These are phyloP conservation scores for Belgica antarctica DNA, from an alignment of 2,888 invertebrate genomes.

Conservation along the genomic window DNA sequence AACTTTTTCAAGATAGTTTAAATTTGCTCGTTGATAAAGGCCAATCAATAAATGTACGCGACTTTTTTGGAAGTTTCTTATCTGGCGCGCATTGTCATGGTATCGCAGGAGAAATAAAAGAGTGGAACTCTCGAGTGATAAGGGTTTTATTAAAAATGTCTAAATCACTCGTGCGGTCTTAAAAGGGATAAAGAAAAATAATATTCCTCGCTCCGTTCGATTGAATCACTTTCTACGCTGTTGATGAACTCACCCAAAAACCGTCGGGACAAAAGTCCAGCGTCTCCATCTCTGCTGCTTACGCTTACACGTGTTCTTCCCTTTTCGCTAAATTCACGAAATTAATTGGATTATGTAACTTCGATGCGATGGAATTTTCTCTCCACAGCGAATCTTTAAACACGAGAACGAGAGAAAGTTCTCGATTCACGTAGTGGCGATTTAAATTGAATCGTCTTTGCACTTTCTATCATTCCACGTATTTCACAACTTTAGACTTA, in stretches of 20 bases:
- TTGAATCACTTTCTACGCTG: not conserved
- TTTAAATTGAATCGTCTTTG: not conserved
- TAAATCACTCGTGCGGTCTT: too few relatives aligned
- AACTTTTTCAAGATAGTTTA: not conserved
- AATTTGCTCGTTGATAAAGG: not conserved
- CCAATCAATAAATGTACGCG: not conserved
- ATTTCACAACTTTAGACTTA: not conserved
- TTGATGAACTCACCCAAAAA: slow-evolving; percentile 28
- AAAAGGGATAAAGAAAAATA: too few relatives aligned
- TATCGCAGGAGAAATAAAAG: too few relatives aligned
- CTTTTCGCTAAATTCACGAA: not conserved
- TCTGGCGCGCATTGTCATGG: not conserved
- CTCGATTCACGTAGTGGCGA: not conserved
- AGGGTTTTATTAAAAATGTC: not conserved
- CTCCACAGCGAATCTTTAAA: not conserved
- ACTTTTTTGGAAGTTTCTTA: not conserved
- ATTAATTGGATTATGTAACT: slow-evolving; percentile 14
- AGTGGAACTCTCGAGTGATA: not conserved
- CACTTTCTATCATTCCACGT: not conserved
- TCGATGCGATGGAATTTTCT: not conserved
- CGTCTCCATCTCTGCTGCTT: not conserved
- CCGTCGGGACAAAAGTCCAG: not conserved
- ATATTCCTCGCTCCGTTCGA: too few relatives aligned
- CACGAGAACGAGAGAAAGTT: not conserved
- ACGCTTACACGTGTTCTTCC: slow-evolving; percentile 8